phyloP scores from a whole-genome alignment of 1,140 invertebrate genomes.

The Ctenoplectra terminalis region DNA sequence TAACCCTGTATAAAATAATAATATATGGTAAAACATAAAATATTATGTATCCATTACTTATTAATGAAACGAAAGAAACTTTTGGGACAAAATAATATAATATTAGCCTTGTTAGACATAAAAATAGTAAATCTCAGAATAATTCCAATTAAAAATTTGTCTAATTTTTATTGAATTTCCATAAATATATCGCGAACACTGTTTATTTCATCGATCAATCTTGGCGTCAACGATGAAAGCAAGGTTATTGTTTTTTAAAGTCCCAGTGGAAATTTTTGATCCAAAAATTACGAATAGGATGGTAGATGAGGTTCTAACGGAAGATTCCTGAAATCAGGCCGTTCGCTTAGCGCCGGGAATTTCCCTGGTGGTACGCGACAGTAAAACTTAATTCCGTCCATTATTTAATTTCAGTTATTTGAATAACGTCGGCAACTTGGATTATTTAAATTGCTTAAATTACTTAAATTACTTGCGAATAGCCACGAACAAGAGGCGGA shows the following conservation, averaged over 20 bases:
- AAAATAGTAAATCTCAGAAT: neutral
- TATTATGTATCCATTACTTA: no score
- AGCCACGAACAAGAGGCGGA: neutral
- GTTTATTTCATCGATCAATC: neutral
- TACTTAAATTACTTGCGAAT: conserved; percentile 16
- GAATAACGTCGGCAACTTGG: conserved; percentile 26
- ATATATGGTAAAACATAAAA: no score
- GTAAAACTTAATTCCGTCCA: conserved; percentile 37
- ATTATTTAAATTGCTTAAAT: conserved; percentile 40
- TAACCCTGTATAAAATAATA: no score
- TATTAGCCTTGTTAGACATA: no score
- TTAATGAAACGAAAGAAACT: no score
- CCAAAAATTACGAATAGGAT: neutral
- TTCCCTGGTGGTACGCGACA: conserved; percentile 39
- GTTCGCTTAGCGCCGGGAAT: neutral
- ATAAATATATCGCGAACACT: no score
- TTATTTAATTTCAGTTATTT: conserved; percentile 48
- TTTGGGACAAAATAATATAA: no score
- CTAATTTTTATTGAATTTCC: no score
- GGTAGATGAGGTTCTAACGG: neutral
- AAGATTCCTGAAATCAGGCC: conserved; percentile 10
- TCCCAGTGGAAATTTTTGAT: neutral
- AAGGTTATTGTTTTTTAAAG: neutral
- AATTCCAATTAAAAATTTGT: neutral
- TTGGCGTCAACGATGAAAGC: neutral